Evolutionary conservation across 1,140 invertebrate genomes (phyloP), one percentile per base, ranked within the genome.

Genomic region (Physella acuta): DNA sequence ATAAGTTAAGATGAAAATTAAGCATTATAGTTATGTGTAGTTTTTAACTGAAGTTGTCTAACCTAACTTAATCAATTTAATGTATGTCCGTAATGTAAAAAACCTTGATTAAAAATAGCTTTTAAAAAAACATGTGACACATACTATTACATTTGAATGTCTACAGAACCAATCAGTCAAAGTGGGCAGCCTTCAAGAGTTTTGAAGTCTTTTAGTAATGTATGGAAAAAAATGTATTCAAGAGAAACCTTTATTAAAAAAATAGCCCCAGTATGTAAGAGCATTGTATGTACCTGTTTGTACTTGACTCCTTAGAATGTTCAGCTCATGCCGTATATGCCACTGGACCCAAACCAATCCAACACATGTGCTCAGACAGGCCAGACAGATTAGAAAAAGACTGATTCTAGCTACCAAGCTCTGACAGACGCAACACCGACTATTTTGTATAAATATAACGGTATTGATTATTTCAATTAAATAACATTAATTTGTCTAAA

Each of bases 271-370:
- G 11, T 26, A 55, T 30, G 31, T 17, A 55, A 2, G 3, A 30
- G 4, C 53, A 11, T 5, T 30, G 17, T 3, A 51, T 56, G 16
- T 66, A 66, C 64, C 64, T 66, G 64, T 37, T n/a, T 51, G 14
- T 0, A 66, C 51, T 30, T 66, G 33, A 8, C 24, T 56, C 34
- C 53, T 49, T n/a, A 66, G 52, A 55, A 36, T 36, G 26, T 56
- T 36, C 1, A 68, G 26, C 33, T 68, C 66, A 44, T 68, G 66
- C 34, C 56, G 16, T 2, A 68, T 44, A 30, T 68, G 66, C 66
- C 66, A 68, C 31, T 68, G 66, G 14, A 68, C 56, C 66, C 66
- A 68, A 1, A 68, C 30, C 3, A 68, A 33, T 17, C 34, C 66
- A 39, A 60, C 26, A 60, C 66, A 68, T 31, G 39, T 68, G 4